Base-by-base conservation (phyloP, 2,888 invertebrate species). In the Drosophila atripex region DNA sequence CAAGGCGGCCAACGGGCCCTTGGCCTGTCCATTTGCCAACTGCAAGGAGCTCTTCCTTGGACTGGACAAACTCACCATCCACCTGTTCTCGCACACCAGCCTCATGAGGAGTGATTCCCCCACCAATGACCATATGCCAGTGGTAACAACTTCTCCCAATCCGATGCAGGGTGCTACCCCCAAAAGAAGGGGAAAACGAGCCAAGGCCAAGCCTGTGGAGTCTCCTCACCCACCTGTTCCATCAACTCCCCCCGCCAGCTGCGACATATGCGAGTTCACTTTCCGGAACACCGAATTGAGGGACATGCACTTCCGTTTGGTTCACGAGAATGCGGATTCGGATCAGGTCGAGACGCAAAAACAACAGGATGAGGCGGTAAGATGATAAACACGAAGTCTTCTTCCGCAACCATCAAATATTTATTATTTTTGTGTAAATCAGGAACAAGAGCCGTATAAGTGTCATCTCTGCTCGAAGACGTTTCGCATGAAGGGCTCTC, bases 61-160 rank as follows among this genome's bases (percentile, higher is more conserved):
- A 1, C 93, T 97, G 74, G 96, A 96, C 90, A 96, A 96, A 92
- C 92, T 96, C 53, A 96, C 96, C 0, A 96, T 96, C 86, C 96
- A 97, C 91, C 92, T 97, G 75, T 96, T 96, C 88, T 94, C 94
- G 66, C 96, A 96, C 89, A 93, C 94, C 30, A 89, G 78, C 46
- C 71, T 86, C 12, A 87, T 90, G 86, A 68, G 28, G 66, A 63
- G 55, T 43, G 38, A 21, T 8, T 3, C 55, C 21, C 45, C 64
- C 1, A 16, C 59, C 2, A 3, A 18, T 1, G 43, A 47, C 2
- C 9, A 57, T 1, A 30, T 51, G n/a, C 39, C 28, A 12, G 30
- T 9, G 6, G 38, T 69, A 2, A 12, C 43, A 1, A 53, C 58
- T 4, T n/a, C 61, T 6, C 28, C 63, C 5, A 35, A 7, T 35